These are phyloP conservation scores for Andrena marginata DNA, from an alignment of 2,888 invertebrate genomes.

Conservation along the genomic window DNA sequence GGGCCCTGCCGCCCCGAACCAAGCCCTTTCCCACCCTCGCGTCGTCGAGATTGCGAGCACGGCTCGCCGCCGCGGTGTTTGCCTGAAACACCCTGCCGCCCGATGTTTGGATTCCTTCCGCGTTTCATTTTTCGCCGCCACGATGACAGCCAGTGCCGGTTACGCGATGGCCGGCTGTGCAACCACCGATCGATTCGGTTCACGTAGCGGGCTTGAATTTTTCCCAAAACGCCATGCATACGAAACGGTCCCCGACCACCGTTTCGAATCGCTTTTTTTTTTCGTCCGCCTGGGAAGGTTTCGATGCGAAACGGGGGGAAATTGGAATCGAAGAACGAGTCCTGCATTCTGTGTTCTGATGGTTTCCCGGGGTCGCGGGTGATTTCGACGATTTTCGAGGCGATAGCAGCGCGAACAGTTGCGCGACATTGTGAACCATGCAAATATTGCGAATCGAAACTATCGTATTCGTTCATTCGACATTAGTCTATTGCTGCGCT, in stretches of 20 bases:
- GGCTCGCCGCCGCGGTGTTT: neutral
- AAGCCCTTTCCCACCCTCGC: neutral
- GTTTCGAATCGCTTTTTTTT: constrained; percentile 27
- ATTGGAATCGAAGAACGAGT: constrained; percentile 21
- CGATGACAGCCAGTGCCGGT: constrained; percentile 17
- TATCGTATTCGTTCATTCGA: neutral
- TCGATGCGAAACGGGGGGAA: constrained; percentile 18
- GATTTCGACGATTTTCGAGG: neutral
- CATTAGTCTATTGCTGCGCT: too few species aligned
- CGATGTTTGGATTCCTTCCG: constrained; percentile 36
- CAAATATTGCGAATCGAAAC: too few species aligned
- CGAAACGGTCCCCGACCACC: constrained; percentile 39
- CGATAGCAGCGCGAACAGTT: neutral
- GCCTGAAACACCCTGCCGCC: neutral
- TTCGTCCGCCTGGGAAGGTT: constrained; percentile 33
- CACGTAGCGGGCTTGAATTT: constrained; percentile 64
- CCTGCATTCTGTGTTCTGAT: neutral
- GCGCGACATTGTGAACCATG: too few species aligned
- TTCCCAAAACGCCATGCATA: constrained; percentile 60
- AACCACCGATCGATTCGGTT: constrained; percentile 49
- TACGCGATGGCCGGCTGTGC: neutral
- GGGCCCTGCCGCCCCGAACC: constrained; percentile 5
- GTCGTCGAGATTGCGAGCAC: neutral
- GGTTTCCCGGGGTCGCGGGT: neutral
- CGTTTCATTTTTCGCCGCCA: constrained; percentile 33